Evolutionary conservation across 2,888 invertebrate species (phyloP).

Genomic region (Phalangium opilio): DNA sequence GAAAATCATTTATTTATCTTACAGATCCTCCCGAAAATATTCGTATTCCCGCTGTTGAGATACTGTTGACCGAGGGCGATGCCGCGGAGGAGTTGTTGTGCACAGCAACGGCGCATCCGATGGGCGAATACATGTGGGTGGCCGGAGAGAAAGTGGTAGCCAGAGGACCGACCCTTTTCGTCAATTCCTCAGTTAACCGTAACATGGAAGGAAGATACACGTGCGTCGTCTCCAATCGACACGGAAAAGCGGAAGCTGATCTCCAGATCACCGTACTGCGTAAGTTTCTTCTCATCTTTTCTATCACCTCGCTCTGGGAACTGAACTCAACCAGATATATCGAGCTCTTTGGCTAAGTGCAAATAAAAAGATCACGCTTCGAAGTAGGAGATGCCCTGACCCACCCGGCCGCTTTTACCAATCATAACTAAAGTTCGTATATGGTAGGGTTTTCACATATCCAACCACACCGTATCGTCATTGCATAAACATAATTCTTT

Average conservation of each 20-base stretch:
- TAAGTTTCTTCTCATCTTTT: conserved; percentile 38
- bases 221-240: conserved; percentile 49
- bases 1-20: conserved; percentile 5
- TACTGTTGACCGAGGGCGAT: conserved; percentile 27
- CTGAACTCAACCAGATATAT: too few relatives aligned
- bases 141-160: conserved; percentile 38
- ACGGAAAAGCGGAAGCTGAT: conserved; percentile 52
- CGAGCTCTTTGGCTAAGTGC: too few relatives aligned
- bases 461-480: too few relatives aligned
- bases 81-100: conserved; percentile 15
- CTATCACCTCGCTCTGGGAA: neutral
- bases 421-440: too few relatives aligned
- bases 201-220: conserved; percentile 57
- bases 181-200: conserved; percentile 49
- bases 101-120: conserved; percentile 27
- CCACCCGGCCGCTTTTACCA: too few relatives aligned
- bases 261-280: conserved; percentile 65
- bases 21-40: conserved; percentile 70
- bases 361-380: too few relatives aligned
- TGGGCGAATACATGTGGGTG: conserved; percentile 58
- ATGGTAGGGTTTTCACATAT: too few relatives aligned
- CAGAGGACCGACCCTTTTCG: conserved; percentile 38
- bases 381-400: too few relatives aligned
- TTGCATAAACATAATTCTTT: too few relatives aligned
- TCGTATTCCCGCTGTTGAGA: conserved; percentile 42